A percentile compares a stretch with the other conserved stretches of the same genome.
phyloP scores from a whole-genome alignment of 2,113 vertebrate genomes.

The Uria aalge region DNA sequence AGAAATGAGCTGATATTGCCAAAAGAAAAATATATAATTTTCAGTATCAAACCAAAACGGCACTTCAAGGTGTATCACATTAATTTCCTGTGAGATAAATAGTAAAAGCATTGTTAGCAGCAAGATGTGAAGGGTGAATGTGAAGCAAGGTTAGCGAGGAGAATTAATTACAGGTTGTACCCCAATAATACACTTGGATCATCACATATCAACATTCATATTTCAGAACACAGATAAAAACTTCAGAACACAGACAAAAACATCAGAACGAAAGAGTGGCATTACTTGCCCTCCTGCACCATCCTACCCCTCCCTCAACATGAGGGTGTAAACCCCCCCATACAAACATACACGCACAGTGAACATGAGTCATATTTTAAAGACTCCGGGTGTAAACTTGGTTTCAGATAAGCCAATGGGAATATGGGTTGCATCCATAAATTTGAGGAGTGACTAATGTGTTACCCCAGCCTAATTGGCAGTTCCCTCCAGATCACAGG shows the following conservation, averaged over 20 bases:
- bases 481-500: not conserved
- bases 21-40: not conserved
- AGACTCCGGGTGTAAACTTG: not conserved
- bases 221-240: not conserved
- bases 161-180: not conserved
- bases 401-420: not conserved
- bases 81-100: not conserved
- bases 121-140: not conserved
- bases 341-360: not conserved
- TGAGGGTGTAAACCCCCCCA: not conserved
- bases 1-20: not conserved
- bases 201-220: not conserved
- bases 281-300: not conserved
- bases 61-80: not conserved
- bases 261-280: not conserved
- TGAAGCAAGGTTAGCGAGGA: not conserved
- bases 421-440: not conserved
- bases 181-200: not conserved
- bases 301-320: not conserved
- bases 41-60: not conserved
- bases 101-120: not conserved
- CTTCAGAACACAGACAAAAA: not conserved
- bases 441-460: not conserved
- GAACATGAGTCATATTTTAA: not conserved
- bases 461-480: not conserved